These are phyloP conservation scores for Rhorus exstirpatorius DNA, from an alignment of 2,888 invertebrate species.

Conservation along the genomic window DNA sequence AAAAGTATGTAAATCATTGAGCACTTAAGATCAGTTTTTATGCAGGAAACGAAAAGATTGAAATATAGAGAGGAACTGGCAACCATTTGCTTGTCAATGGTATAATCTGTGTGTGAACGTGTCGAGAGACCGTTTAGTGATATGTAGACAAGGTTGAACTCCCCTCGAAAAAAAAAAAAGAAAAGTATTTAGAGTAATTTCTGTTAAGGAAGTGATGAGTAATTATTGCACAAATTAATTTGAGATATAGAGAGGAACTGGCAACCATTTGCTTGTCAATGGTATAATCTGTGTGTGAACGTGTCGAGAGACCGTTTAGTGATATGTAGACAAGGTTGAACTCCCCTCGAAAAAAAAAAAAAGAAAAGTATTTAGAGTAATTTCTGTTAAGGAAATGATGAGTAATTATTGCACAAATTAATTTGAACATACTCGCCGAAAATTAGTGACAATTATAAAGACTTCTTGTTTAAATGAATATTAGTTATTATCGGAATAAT, in stretches of 20 bases:
- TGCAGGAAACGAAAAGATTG: background rate
- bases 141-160: background rate
- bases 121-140: conserved; percentile 47
- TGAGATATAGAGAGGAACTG: conserved; percentile 9
- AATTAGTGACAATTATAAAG: too few species aligned
- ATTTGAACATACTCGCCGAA: too few species aligned
- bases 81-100: conserved; percentile 43
- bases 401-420: too few species aligned
- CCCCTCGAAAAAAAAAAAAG: background rate
- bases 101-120: conserved; percentile 51
- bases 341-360: background rate
- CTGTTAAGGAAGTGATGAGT: background rate
- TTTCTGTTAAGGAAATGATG: background rate
- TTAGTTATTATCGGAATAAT: too few species aligned
- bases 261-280: conserved; percentile 43
- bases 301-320: conserved; percentile 43
- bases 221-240: too few species aligned
- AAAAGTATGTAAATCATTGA: conserved; percentile 59
- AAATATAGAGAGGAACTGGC: conserved; percentile 22
- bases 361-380: background rate
- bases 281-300: conserved; percentile 51
- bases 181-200: background rate
- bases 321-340: background rate
- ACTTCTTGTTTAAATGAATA: too few species aligned
- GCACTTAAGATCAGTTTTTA: conserved; percentile 45